These are phyloP conservation scores for Protaetia brevitarsis DNA, from an alignment of 1,140 invertebrate genomes.

Conservation along the genomic window DNA sequence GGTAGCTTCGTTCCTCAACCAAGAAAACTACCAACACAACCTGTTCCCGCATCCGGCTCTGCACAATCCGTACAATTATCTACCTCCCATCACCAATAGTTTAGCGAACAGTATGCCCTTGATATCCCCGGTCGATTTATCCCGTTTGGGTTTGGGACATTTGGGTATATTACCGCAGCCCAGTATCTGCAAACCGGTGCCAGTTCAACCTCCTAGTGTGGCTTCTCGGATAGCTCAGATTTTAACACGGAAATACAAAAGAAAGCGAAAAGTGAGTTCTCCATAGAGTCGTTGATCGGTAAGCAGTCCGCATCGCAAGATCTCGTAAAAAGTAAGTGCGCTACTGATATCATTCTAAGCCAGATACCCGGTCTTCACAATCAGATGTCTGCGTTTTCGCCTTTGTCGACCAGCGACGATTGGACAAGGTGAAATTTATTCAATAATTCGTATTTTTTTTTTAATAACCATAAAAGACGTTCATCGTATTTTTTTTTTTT, in stretches of 20 bases:
- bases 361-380: slow-evolving; percentile 35
- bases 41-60: slow-evolving; percentile 48
- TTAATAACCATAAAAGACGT: background rate
- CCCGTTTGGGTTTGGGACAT: slow-evolving; percentile 41
- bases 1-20: slow-evolving; percentile 43
- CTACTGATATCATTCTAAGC: slow-evolving; percentile 29
- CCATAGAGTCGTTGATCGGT: slow-evolving; percentile 47
- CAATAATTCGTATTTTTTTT: background rate
- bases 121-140: slow-evolving; percentile 46
- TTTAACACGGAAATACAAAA: slow-evolving; percentile 40
- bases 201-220: slow-evolving; percentile 49
- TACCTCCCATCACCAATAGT: slow-evolving; percentile 38
- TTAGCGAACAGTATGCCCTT: slow-evolving; percentile 38
- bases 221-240: slow-evolving; percentile 42
- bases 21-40: slow-evolving; percentile 42
- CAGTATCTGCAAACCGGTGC: slow-evolving; percentile 54
- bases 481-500: background rate
- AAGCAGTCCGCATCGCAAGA: slow-evolving; percentile 29
- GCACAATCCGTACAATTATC: slow-evolving; percentile 46
- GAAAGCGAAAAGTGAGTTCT: slow-evolving; percentile 45
- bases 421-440: slow-evolving; percentile 45
- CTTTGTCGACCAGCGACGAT: slow-evolving; percentile 41
- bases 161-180: slow-evolving; percentile 45
- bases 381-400: slow-evolving; percentile 45
- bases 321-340: slow-evolving; percentile 30